Base-by-base conservation (phyloP, 2,888 invertebrate genomes). In the Muscina levida region DNA sequence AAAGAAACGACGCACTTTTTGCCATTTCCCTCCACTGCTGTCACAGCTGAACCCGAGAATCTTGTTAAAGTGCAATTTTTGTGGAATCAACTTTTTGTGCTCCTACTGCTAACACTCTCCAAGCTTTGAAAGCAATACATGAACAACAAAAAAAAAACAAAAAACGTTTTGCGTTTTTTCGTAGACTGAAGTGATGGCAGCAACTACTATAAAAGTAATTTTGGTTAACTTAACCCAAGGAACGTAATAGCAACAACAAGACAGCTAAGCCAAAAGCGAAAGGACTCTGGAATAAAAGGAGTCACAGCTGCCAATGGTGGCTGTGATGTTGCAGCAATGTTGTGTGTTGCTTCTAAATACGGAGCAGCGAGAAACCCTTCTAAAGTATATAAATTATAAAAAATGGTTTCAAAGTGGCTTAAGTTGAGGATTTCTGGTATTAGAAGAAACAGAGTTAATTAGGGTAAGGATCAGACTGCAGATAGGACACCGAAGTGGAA, bases 171-270 rank as follows among this genome's bases (percentile, higher is more conserved):
- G n/a, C 17, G 11, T 37, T 51, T 13, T 66, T 24, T 37, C 39
- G 15, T 57, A 67, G 39, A 62, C 42, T 59, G 67, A 77, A 68
- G 74, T 72, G 77, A 42, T 81, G 81, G 77, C 81, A 81, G 71
- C 67, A 71, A 77, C 71, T 68, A 48, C 46, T 62, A 68, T 72
- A 62, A 77, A 77, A 81, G 74, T 81, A 77, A 74, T 77, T 81
- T 81, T 70, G 71, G 77, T 77, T 77, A 53, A 56, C 67, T 62
- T 59, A 72, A 72, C 31, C 59, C 46, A 72, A 76, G 74, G 39
- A 72, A 56, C 22, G 19, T 11, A 15, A 19, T 37, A 24, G 8
- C 19, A 59, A 19, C 24, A 13, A n/a, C 8, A 62, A 48, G 17
- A 37, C 31, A 31, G 31, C 31, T 8, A 31, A 8, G 31, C 13